Evolutionary conservation across 1,140 invertebrate genomes (phyloP), one percentile per base, ranked within the genome.

Genomic region (Caenorhabditis brenneri): DNA sequence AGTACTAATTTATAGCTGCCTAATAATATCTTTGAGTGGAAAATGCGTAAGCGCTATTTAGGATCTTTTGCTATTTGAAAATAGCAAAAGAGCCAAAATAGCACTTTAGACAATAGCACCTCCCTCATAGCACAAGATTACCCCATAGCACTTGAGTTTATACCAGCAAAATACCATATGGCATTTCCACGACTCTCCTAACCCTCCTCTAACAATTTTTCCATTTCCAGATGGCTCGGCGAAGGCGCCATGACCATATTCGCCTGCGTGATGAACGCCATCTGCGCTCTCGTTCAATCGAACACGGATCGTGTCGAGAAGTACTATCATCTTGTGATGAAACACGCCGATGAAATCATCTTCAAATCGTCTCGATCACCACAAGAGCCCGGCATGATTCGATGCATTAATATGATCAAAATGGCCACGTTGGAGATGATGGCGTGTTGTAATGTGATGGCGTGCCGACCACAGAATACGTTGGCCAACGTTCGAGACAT

Each of bases 211-310:
- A n/a, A n/a, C n/a, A n/a, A n/a, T n/a, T n/a, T n/a, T n/a, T n/a
- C n/a, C n/a, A n/a, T n/a, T n/a, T 83, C 24, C 78, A 83, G 82
- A 39, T 83, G 82, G 82, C 69, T 83, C 22, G 65, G 48, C 16
- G 48, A 46, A 31, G n/a, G 33, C 5, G 36, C 69, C 1, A 51
- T 83, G 48, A 83, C 82, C 5, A 19, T 69, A 5, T 79, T 83
- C 39, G 82, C 82, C 9, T 83, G 82, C 39, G 58, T 83, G 7
- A 83, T 83, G 82, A 83, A 65, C n/a, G 33, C 55, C 12, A 48
- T 33, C 42, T 49, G 16, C 31, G 69, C 82, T 19, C 16, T 46
- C 24, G 69, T 74, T 24, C 82, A 83, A 69, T 79, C 39, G 6
- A 53, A 58, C 22, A 33, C 39, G 15, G 82, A 74, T 31, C 39